A percentile compares a stretch with the other conserved stretches of the same genome.
These are phyloP conservation scores for Tipula helvola DNA, from an alignment of 2,888 invertebrate genomes.

Conservation along the genomic window DNA sequence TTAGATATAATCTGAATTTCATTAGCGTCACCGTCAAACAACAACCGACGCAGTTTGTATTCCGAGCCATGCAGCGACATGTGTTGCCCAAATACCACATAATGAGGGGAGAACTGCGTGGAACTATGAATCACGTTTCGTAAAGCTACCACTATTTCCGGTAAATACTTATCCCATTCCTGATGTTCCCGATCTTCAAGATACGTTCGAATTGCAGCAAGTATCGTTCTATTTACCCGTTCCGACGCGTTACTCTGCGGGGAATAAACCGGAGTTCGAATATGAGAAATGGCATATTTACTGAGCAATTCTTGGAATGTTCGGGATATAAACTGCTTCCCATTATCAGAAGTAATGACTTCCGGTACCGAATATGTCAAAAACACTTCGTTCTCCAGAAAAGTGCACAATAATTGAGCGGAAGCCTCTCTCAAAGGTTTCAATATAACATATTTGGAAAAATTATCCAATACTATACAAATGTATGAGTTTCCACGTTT, in stretches of 20 bases:
- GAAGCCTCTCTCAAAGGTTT: neutral
- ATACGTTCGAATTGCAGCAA: neutral
- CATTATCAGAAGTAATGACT: neutral
- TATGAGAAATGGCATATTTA: neutral
- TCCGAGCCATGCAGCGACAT: neutral
- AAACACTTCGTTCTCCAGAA: neutral
- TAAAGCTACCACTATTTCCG: neutral
- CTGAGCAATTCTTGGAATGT: neutral
- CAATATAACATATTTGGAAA: neutral
- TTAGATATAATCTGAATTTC: neutral
- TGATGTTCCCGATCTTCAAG: neutral
- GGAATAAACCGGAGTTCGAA: neutral
- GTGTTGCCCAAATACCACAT: slow-evolving; percentile 12
- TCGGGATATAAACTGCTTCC: neutral
- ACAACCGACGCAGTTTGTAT: neutral
- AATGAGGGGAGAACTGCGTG: slow-evolving; percentile 13
- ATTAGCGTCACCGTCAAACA: neutral
- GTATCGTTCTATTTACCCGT: neutral
- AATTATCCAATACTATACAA: neutral
- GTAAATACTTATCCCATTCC: neutral
- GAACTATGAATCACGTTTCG: slow-evolving; percentile 10
- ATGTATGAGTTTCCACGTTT: neutral
- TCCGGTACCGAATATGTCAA: neutral
- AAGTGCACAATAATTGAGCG: neutral
- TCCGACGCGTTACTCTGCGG: too few species aligned